These are phyloP conservation scores for Drosophila prolongata DNA, from an alignment of 2,888 invertebrate species.

Conservation along the genomic window DNA sequence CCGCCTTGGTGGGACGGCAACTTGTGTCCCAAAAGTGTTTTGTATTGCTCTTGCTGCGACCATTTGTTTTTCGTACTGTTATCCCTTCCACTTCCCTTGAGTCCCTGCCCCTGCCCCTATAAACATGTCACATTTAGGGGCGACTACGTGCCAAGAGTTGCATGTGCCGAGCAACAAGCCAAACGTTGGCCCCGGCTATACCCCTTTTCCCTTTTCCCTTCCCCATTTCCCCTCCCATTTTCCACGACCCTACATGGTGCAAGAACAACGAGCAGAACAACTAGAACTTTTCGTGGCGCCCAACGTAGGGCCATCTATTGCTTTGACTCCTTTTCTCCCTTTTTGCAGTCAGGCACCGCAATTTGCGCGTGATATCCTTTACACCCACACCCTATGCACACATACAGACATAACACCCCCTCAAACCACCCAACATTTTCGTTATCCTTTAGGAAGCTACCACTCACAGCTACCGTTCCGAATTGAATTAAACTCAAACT, in stretches of 20 bases:
- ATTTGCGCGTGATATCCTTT: constrained; percentile 77
- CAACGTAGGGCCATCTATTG: constrained; percentile 23
- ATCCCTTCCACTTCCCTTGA: constrained; percentile 10
- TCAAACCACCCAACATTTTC: constrained; percentile 34
- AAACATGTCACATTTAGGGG: constrained; percentile 74
- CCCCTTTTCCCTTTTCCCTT: constrained; percentile 4
- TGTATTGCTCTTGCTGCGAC: constrained; percentile 36
- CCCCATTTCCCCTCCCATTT: neutral
- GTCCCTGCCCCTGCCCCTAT: constrained; percentile 51
- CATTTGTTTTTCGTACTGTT: constrained; percentile 66
- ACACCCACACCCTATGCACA: constrained; percentile 47
- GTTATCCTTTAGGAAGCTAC: constrained; percentile 78
- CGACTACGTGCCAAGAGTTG: constrained; percentile 71
- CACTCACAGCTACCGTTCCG: constrained; percentile 81
- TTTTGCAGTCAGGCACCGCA: constrained; percentile 68
- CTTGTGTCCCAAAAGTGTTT: constrained; percentile 46
- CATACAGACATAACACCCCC: constrained; percentile 3
- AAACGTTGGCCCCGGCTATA: constrained; percentile 12
- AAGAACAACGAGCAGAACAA: constrained; percentile 18
- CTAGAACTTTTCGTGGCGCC: constrained; percentile 24
- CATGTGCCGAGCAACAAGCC: constrained; percentile 58
- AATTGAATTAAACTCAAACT: constrained; percentile 83
- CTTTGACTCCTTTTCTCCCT: neutral
- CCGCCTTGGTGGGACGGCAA: constrained; percentile 10
- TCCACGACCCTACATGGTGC: constrained; percentile 38